phyloP scores from a whole-genome alignment of 2,797 vertebrate genomes.

The Syngnathus acus region DNA sequence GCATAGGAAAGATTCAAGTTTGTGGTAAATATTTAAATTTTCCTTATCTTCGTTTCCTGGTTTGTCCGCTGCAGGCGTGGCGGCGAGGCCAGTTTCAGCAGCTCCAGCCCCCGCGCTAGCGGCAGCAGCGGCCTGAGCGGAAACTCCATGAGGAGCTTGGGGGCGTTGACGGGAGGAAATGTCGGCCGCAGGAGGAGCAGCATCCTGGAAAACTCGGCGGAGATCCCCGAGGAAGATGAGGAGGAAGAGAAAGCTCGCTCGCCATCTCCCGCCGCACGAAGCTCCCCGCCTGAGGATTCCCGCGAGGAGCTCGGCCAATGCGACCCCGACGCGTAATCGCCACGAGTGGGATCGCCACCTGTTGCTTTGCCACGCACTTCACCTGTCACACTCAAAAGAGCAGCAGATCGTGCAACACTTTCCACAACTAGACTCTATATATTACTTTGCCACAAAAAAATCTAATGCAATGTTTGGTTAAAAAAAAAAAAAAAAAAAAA shows the following conservation, averaged over 20 bases:
- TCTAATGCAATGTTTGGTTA: not conserved
- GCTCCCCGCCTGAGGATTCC: slow-evolving; percentile 16
- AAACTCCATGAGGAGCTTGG: slow-evolving; percentile 22
- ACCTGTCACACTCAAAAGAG: too few relatives aligned
- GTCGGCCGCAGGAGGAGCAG: slow-evolving; percentile 34
- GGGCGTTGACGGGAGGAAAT: slow-evolving; percentile 18
- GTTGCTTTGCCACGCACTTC: not conserved
- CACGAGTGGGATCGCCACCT: not conserved
- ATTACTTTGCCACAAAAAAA: not conserved
- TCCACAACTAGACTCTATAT: not conserved
- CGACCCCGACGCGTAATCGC: slow-evolving; percentile 22
- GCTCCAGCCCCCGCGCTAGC: slow-evolving; percentile 27
- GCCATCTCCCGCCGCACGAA: slow-evolving; percentile 16
- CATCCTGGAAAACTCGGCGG: slow-evolving; percentile 44
- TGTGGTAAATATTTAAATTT: not conserved
- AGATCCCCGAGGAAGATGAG: slow-evolving; percentile 19
- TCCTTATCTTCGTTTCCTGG: slow-evolving; percentile 1
- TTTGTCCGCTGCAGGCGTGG: slow-evolving; percentile 47
- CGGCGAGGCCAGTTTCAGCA: slow-evolving; percentile 28
- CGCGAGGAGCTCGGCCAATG: slow-evolving; percentile 4
- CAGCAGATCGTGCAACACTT: not conserved
- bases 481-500: not conserved
- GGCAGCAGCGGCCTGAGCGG: slow-evolving; percentile 2
- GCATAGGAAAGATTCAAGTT: not conserved
- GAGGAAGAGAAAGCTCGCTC: slow-evolving; percentile 36